These are phyloP conservation scores for Rhopalosiphum maidis DNA, from an alignment of 1,140 invertebrate genomes.

Conservation along the genomic window DNA sequence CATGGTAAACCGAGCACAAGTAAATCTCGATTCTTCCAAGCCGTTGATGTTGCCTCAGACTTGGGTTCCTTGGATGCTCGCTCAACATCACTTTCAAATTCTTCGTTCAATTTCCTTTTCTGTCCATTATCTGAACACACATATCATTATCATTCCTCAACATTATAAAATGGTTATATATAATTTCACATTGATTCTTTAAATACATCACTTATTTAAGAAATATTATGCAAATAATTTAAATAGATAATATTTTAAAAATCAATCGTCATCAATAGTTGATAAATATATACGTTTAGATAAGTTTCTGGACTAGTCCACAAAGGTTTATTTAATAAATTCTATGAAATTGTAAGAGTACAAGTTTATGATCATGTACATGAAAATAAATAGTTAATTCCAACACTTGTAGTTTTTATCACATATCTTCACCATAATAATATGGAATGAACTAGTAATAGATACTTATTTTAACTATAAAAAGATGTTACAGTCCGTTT, in stretches of 20 bases:
- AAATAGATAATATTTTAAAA: slow-evolving; percentile 14
- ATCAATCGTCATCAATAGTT: neutral
- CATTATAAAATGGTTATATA: slow-evolving; percentile 40
- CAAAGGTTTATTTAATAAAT: neutral
- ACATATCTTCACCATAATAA: neutral
- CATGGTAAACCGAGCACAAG: slow-evolving; percentile 81
- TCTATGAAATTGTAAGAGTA: neutral
- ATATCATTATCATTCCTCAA: slow-evolving; percentile 55
- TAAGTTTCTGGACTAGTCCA: neutral
- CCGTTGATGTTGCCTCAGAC: slow-evolving; percentile 55
- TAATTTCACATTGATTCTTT: slow-evolving; percentile 40
- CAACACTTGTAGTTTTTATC: neutral
- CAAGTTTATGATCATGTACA: neutral
- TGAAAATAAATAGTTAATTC: neutral
- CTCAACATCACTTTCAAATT: slow-evolving; percentile 57
- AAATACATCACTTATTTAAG: slow-evolving; percentile 40
- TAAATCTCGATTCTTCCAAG: slow-evolving; percentile 79
- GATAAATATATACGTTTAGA: neutral
- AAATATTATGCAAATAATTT: slow-evolving; percentile 17
- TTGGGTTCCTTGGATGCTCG: slow-evolving; percentile 54
- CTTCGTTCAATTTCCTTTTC: slow-evolving; percentile 56
- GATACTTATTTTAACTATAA: neutral
- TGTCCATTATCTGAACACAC: slow-evolving; percentile 54
- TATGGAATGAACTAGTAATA: neutral
- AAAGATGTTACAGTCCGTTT: neutral